Base-by-base conservation (phyloP, 35 echinoderm and acorn worm genomes). In the Acanthaster planci region DNA sequence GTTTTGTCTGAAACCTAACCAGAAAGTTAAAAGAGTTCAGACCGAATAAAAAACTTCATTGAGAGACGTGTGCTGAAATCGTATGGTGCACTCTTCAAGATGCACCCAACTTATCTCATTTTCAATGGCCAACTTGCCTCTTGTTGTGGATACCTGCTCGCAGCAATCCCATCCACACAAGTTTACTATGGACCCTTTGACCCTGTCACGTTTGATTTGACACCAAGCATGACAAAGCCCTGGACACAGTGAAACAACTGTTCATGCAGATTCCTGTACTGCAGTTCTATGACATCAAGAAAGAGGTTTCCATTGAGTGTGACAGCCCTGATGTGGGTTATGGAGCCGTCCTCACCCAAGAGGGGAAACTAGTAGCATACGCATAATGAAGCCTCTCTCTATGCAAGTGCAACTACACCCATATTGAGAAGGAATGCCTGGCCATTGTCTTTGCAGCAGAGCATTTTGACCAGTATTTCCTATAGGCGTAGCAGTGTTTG, bases 381-480 rank as follows among this genome's bases (percentile, higher is more conserved):
- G 85, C 84, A 6, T 85, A 59, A 31, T 35, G 85, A 22, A 78
- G 84, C 26, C 85, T 92, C 1, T 51, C 90, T 14, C 0, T 0
- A 7, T 52, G 84, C 5, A 79, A 92, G 51, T 5, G 40, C 26
- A 44, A 81, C 12, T 92, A 93, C 58, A 79, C 86, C 9, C 76
- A 77, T 26, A 92, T 92, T n/a, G 91, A 93, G 36, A 84, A 89
- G 37, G 86, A 93, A 32, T 8, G 15, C 0, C 53, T 77, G 0
- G 72, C 91, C 18, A 76, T 84, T 15, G 57, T 91, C 37, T 96
- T 85, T 15, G 29, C 80, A 0, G 35, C 84, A 1, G 85, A 96
- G 55, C 23, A 77, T 22, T 95, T 88, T 52, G 77, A 96, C 82
- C 85, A 92, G 58, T 89, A 93, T 42, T 76, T 84, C 31, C 76